These are phyloP conservation scores for Aleiodes alternator DNA, from an alignment of 2,888 invertebrate species.

Conservation along the genomic window DNA sequence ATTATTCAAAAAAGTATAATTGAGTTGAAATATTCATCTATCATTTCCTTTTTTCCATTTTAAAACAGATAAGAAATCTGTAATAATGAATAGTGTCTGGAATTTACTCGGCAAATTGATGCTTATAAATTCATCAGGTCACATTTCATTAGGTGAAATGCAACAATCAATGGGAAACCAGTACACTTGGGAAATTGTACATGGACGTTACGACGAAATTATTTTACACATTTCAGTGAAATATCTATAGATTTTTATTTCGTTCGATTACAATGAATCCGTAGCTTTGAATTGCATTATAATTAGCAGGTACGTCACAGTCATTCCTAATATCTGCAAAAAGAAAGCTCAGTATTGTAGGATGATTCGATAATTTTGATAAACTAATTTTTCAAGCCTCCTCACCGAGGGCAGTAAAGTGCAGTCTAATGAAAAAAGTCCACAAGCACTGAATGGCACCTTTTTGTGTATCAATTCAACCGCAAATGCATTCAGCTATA, in stretches of 20 bases:
- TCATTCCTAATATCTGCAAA: background rate
- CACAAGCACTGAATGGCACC: background rate
- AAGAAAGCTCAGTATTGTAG: background rate
- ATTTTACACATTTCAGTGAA: no score
- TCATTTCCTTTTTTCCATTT: background rate
- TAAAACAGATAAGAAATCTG: background rate
- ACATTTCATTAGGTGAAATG: background rate
- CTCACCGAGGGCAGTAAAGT: conserved; percentile 1
- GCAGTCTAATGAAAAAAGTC: conserved; percentile 6
- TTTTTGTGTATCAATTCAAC: conserved; percentile 12
- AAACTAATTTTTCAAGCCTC: background rate
- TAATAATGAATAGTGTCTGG: background rate
- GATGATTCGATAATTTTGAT: background rate
- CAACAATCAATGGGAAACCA: background rate
- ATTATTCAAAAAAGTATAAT: conserved; percentile 11
- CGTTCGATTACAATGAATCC: background rate
- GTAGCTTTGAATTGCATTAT: background rate
- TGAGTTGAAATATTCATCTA: background rate
- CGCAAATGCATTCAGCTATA: background rate
- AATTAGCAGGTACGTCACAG: background rate
- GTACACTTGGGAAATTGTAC: background rate
- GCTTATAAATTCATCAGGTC: no score
- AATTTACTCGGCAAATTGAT: no score
- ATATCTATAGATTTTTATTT: background rate
- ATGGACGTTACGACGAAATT: background rate